phyloP scores from a whole-genome alignment of 2,797 vertebrate species.

The Echeneis naucrates region DNA sequence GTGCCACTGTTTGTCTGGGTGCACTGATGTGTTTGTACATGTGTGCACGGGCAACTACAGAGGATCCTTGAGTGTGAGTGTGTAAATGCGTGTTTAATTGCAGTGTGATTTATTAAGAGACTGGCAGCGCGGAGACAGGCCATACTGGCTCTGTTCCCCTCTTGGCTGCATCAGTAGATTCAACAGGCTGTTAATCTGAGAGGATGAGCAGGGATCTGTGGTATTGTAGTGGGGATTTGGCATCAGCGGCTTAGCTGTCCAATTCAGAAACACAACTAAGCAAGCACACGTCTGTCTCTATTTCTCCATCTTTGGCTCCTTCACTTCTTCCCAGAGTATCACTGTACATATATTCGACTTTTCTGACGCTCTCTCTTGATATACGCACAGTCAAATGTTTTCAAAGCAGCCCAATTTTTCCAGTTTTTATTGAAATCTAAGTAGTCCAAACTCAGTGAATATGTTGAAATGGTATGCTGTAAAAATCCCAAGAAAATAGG shows the following conservation, averaged over 20 bases:
- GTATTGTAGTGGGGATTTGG: neutral
- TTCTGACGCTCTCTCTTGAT: slow-evolving; percentile 23
- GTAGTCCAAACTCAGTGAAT: too few species aligned
- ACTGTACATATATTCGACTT: slow-evolving; percentile 1
- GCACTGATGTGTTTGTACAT: neutral
- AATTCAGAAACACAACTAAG: slow-evolving; percentile 5
- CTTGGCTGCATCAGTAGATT: slow-evolving; percentile 48
- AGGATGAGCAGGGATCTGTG: slow-evolving; percentile 51
- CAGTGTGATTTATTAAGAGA: slow-evolving; percentile 57
- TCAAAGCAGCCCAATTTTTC: too few species aligned
- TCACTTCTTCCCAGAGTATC: slow-evolving; percentile 25
- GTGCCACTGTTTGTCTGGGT: slow-evolving; percentile 6
- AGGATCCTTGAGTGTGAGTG: slow-evolving; percentile 17
- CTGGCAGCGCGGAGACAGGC: slow-evolving; percentile 37
- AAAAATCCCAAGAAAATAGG: too few species aligned
- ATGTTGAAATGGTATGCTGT: too few species aligned
- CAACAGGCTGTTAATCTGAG: slow-evolving; percentile 63
- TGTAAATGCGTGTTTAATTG: slow-evolving; percentile 58
- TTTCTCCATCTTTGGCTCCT: slow-evolving; percentile 11
- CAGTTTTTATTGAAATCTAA: too few species aligned
- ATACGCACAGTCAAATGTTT: neutral
- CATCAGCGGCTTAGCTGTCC: slow-evolving; percentile 10
- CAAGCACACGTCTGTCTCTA: slow-evolving; percentile 8
- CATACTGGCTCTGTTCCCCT: slow-evolving; percentile 36
- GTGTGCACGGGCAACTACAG: neutral